Percentiles rank a stretch among this genome's conserved stretches.
Conservation (phyloP, 2,888 invertebrate species). For the Pandemis cinnamomeana region DNA sequence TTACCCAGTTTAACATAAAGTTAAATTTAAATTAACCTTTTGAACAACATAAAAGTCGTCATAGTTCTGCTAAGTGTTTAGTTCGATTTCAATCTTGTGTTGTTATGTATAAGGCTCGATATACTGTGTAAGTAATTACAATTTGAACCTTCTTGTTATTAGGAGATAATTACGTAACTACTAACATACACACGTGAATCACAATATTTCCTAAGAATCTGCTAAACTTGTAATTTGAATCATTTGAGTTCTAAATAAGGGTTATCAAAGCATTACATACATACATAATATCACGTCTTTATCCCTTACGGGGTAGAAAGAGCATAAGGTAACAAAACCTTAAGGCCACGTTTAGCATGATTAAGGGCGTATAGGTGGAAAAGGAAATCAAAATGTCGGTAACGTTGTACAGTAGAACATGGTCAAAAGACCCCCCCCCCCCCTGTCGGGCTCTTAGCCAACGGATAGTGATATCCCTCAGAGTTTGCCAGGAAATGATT, state of each 20-base stretch:
- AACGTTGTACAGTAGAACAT: no score
- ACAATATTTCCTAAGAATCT: background rate
- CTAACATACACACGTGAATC: background rate
- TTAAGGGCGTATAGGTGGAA: no score
- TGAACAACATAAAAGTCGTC: background rate
- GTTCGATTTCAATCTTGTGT: background rate
- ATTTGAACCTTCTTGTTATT: background rate
- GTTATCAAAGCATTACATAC: background rate
- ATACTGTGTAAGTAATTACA: background rate
- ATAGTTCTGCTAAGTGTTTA: background rate
- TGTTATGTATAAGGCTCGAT: background rate
- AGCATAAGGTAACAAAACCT: no score
- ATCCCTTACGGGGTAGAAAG: no score
- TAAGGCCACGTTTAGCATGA: no score
- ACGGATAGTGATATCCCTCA: no score
- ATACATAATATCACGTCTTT: no score
- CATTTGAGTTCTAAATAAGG: background rate
- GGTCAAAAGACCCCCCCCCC: no score
- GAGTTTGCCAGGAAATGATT: no score
- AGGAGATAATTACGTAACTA: background rate
- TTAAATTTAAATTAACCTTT: background rate
- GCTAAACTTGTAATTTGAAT: background rate
- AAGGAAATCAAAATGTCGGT: no score
- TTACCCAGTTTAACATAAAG: background rate
- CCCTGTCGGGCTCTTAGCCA: no score